Evolutionary conservation across 2,797 vertebrate species (phyloP), one percentile per base, ranked within the genome.

Genomic region (Kryptopterus vitreolus): DNA sequence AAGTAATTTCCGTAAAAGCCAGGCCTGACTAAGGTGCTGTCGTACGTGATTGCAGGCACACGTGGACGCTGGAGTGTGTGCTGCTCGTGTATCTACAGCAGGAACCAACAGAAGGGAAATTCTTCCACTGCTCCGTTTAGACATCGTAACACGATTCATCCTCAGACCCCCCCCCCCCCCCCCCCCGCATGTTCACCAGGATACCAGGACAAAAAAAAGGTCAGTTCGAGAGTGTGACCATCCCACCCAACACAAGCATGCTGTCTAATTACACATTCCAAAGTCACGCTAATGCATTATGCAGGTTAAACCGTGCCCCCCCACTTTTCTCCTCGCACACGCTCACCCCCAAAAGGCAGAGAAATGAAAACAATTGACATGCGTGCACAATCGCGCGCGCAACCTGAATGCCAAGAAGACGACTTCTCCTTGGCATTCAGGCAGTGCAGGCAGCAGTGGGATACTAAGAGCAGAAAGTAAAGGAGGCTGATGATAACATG

Each of bases 1-100:
- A 75, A 61, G 80, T 78, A 80, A 82, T 83, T 75, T 83, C 59
- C 71, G 82, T 82, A 78, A 80, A 78, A 82, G 74, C 69, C 35
- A 61, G 61, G 61, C 29, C 73, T 29, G 62, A 24, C 52, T 75
- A 20, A 70, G 81, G 69, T 74, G 76, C 71, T 62, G 65, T 76
- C 24, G 35, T 59, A 78, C 29, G 72, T 72, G 76, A 76, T 63
- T 76, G 58, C 31, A 76, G 33, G 24, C 35, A 1, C 10, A 20
- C 53, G 68, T 65, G 46, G 33, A 65, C 31, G 18, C 53, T 48
- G 2, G 31, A 53, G 57, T 71, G 57, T 71, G 65, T 61, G 57
- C 52, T 9, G 52, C 31, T 24, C 38, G 31, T 15, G 31, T n/a
- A 57, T 57, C 52, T 43, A 43, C 8, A 43, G 38, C 10, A n/a